Evolutionary conservation across 2,888 invertebrate genomes (phyloP), one percentile per base, ranked within the genome.

Genomic region (Allygus modestus): DNA sequence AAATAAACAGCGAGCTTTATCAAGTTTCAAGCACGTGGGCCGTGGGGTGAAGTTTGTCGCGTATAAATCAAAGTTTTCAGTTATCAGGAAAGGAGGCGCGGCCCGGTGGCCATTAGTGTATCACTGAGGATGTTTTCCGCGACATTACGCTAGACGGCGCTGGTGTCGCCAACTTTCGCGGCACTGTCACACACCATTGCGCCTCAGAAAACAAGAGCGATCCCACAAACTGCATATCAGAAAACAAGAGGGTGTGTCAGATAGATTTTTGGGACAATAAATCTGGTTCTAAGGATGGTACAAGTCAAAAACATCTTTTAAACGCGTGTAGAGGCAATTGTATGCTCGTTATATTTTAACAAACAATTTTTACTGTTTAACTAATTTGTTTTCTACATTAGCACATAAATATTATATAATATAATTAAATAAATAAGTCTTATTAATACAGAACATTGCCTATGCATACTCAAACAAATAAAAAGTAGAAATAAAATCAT

Each of bases 141-240:
- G 23, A 77, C 75, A 77, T 77, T 77, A 77, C 75, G 9, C 75
- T 12, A 69, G 69, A n/a, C 7, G 23, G 58, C 26, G 65, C 23
- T 23, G 20, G 20, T 11, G 54, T 46, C 46, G 46, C 46, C 46
- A 54, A 65, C 28, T 31, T 41, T 71, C 23, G 37, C 33, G 26
- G 20, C 15, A 31, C 33, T 4, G 31, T 17, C 28, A 41, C 71
- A 20, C 41, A 5, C 71, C 71, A 71, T 71, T 71, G 71, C 71
- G 9, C 71, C n/a, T 33, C 4, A 9, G 71, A 12, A 58, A 58
- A 58, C 46, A 9, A 1, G 46, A 17, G 46, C 2, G 54, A 7
- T 23, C 28, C 28, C 31, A 28, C 26, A 58, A 58, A 58, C 58
- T 58, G 58, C 65, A 65, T 65, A 65, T 65, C 17, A 15, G 65